Conservation (phyloP, 1,140 invertebrate species). For the Linepithema humile region DNA sequence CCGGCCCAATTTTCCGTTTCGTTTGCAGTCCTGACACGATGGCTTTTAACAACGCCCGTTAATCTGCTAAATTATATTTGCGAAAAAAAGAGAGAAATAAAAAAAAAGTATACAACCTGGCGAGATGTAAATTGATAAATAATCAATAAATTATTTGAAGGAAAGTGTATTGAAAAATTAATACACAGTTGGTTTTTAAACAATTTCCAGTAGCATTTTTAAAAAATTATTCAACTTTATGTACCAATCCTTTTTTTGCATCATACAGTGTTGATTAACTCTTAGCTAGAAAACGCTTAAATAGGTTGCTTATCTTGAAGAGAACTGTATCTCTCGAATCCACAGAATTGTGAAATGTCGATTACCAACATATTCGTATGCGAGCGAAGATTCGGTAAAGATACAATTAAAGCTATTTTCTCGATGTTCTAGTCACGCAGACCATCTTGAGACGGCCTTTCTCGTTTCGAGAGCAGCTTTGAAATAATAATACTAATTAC, state of each 20-base stretch:
- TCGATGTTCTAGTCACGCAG: constrained; percentile 72
- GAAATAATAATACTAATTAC: constrained; percentile 78
- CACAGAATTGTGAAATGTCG: neutral
- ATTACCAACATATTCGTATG: neutral
- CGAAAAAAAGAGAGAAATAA: neutral
- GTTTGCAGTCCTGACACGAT: constrained; percentile 22
- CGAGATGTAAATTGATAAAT: constrained; percentile 1
- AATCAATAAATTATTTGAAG: neutral
- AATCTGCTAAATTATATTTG: constrained; percentile 32
- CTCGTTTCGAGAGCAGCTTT: constrained; percentile 55
- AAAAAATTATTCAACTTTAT: neutral
- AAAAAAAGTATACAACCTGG: neutral
- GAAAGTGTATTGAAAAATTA: too few relatives aligned
- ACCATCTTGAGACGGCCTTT: constrained; percentile 44
- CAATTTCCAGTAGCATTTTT: too few relatives aligned
- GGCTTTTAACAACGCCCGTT: constrained; percentile 36
- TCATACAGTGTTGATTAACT: neutral
- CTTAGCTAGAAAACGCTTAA: neutral
- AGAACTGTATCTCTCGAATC: neutral
- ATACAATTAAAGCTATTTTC: constrained; percentile 63
- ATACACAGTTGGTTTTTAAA: too few relatives aligned
- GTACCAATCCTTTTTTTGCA: neutral
- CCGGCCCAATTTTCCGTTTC: constrained; percentile 40
- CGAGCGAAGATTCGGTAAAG: constrained; percentile 44
- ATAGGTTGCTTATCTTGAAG: constrained; percentile 15